Evolutionary conservation across 2,113 vertebrate genomes (phyloP), one percentile per base, ranked within the genome.

Genomic region (Hippocampus abdominalis): DNA sequence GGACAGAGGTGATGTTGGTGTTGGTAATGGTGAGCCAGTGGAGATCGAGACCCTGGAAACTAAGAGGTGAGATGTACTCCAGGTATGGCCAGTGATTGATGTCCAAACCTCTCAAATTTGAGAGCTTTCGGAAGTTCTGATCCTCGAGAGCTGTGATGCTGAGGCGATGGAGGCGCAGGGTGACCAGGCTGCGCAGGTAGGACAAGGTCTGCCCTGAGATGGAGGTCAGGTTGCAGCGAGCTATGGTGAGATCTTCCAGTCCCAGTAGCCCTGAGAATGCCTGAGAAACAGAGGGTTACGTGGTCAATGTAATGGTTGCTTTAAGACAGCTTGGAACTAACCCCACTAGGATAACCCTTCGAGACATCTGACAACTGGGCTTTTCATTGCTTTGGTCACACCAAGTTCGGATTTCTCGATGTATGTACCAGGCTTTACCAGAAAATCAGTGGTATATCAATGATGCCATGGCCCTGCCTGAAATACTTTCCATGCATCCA

Each of bases 1-100:
- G 97, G 71, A 98, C 96, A 0, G 92, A 91, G 1, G 93, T 95
- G 88, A 99, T 94, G 89, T 99, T 99, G 84, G 95, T 95, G 90
- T 96, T 94, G 5, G 96, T 99, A 89, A 99, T 95, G 8, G 95
- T 97, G 48, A 99, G 93, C 8, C 93, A 95, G 69, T 92, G 95
- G 82, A 99, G 94, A 87, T 98, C 97, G 62, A 99, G 91, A 8
- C 95, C 94, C 71, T 93, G 94, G 84, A 99, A 96, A 88, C 95
- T 95, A 32, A 93, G 91, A 1, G 96, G 91, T 0, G 94, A 93
- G 61, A 99, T 86, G 56, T 95, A 95, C 87, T 97, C 96, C 81
- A 99, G 87, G 78, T 94, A 93, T 0, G 94, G 95, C 96, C 96
- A 99, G 89, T 93, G 90, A 80, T 96, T 94, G 0, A 99, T 95